Percentiles rank a stretch among this genome's conserved stretches.
Conservation (phyloP, 2,113 vertebrate species). For the Antennarius striatus region DNA sequence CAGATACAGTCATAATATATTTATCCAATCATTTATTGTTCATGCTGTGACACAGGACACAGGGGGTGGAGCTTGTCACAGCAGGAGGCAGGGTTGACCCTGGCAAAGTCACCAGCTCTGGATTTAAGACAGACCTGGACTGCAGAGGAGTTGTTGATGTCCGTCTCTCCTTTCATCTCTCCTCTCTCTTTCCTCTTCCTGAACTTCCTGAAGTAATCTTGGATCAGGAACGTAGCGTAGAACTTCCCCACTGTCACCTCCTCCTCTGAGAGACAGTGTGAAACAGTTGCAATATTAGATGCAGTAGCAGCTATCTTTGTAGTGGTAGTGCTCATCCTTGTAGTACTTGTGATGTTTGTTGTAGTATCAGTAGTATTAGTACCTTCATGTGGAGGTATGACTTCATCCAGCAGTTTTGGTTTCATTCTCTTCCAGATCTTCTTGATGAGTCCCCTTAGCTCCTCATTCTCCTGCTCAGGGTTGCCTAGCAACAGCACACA, state of each 20-base stretch:
- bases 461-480: constrained; percentile 87
- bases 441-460: constrained; percentile 87
- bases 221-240: constrained; percentile 97
- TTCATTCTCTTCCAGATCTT: constrained; percentile 95
- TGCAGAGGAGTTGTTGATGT: constrained; percentile 71
- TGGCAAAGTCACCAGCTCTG: no score
- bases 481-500: constrained; percentile 72
- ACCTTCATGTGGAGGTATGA: constrained; percentile 87
- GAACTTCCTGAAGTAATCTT: constrained; percentile 98
- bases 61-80: no score
- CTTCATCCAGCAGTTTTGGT: constrained; percentile 89
- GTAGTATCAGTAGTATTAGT: background rate
- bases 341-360: background rate
- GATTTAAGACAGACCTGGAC: constrained; percentile 61
- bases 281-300: background rate
- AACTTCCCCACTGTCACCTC: constrained; percentile 98
- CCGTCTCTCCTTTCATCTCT: constrained; percentile 66
- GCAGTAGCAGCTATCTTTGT: background rate
- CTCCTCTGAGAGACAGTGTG: constrained; percentile 80
- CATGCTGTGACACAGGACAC: no score
- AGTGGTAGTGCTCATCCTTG: background rate
- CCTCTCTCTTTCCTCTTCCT: constrained; percentile 90
- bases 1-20: background rate
- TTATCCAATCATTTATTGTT: no score
- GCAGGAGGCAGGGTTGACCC: no score